Conservation (phyloP, 2,113 vertebrate genomes). For the Clinocottus analis region DNA sequence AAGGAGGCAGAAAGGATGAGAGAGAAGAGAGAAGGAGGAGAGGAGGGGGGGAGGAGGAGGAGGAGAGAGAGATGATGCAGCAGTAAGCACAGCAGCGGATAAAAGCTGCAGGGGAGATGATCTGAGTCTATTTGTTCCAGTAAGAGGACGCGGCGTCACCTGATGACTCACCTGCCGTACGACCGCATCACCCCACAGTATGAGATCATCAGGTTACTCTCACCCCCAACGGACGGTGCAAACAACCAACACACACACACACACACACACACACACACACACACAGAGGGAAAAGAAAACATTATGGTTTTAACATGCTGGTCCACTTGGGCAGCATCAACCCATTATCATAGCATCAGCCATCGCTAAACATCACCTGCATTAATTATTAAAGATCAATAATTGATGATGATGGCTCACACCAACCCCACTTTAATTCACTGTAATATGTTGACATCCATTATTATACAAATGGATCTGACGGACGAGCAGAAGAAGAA, state of each 20-base stretch:
- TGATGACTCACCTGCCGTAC: constrained; percentile 75
- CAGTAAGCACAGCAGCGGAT: constrained; percentile 47
- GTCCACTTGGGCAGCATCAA: constrained; percentile 13
- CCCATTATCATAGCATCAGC: constrained; percentile 22
- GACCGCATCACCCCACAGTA: constrained; percentile 55
- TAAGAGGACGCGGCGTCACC: constrained; percentile 58
- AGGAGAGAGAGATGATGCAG: constrained; percentile 48
- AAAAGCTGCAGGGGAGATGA: constrained; percentile 54
- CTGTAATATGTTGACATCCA: constrained; percentile 24
- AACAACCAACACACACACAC: constrained; percentile 1
- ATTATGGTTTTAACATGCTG: constrained; percentile 22
- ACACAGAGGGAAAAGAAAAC: constrained; percentile 2
- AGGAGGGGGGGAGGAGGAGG: background rate
- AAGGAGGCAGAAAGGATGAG: background rate
- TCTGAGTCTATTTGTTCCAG: constrained; percentile 68
- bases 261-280: background rate
- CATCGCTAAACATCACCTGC: constrained; percentile 24
- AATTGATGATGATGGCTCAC: constrained; percentile 35
- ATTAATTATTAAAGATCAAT: constrained; percentile 43
- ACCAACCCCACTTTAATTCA: constrained; percentile 22
- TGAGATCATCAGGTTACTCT: constrained; percentile 75
- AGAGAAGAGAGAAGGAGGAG: background rate
- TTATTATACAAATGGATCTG: constrained; percentile 11
- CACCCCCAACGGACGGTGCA: background rate
- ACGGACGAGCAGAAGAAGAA: background rate